These are phyloP conservation scores for Drosophila nebulosa DNA, from an alignment of 1,140 invertebrate species.

Conservation along the genomic window DNA sequence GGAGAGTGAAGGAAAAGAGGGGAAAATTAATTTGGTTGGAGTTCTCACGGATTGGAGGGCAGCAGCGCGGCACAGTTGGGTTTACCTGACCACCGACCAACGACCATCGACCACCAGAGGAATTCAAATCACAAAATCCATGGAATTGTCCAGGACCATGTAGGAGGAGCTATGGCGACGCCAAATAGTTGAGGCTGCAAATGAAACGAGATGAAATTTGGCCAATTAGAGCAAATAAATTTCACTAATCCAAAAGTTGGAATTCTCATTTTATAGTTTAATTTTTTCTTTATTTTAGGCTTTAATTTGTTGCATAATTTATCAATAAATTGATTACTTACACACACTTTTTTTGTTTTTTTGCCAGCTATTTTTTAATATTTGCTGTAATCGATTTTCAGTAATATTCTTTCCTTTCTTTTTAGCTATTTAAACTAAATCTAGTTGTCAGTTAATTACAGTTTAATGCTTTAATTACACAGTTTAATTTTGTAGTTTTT, in stretches of 20 bases:
- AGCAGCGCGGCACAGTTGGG: slow-evolving; percentile 26
- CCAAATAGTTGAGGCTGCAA: slow-evolving; percentile 65
- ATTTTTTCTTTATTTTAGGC: slow-evolving; percentile 64
- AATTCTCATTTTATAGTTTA: slow-evolving; percentile 41
- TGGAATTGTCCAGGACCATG: slow-evolving; percentile 71
- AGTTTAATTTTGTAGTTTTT: slow-evolving; percentile 53
- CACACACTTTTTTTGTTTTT: slow-evolving; percentile 11
- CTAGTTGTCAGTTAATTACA: slow-evolving; percentile 71
- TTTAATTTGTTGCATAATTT: slow-evolving; percentile 59
- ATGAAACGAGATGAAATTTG: slow-evolving; percentile 29
- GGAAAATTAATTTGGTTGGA: neutral
- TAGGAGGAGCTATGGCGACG: slow-evolving; percentile 71
- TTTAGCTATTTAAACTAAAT: slow-evolving; percentile 70
- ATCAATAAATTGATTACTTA: slow-evolving; percentile 71
- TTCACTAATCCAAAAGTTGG: neutral
- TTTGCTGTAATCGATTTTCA: slow-evolving; percentile 53
- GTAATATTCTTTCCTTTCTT: neutral
- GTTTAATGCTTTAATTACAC: slow-evolving; percentile 73
- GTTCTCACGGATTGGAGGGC: slow-evolving; percentile 23
- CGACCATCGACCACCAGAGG: slow-evolving; percentile 9
- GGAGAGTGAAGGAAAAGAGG: no score
- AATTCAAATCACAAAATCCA: slow-evolving; percentile 76
- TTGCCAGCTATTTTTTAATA: slow-evolving; percentile 35
- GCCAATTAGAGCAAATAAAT: slow-evolving; percentile 30
- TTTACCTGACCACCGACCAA: slow-evolving; percentile 48